A percentile compares a stretch with the other conserved stretches of the same genome.
These are phyloP conservation scores for Actinernus sp. DNA, from an alignment of 92 coral and sea anemone genomes.

Conservation along the genomic window DNA sequence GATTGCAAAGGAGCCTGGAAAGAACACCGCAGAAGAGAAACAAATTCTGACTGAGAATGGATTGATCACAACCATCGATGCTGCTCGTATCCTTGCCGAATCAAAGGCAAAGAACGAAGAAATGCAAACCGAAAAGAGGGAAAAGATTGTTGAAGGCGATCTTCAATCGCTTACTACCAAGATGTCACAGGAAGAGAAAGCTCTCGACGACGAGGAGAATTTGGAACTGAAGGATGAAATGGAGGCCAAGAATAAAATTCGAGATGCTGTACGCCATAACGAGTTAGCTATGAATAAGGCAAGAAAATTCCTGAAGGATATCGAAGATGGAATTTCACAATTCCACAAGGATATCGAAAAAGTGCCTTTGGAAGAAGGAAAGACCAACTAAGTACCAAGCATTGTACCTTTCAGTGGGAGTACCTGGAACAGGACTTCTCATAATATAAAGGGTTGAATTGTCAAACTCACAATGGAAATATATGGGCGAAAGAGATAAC, in stretches of 20 bases:
- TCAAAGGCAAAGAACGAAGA: constrained; percentile 23
- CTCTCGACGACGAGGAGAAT: constrained; percentile 36
- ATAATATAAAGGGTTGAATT: no score
- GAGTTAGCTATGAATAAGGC: constrained; percentile 58
- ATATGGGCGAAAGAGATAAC: no score
- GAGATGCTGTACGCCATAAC: constrained; percentile 63
- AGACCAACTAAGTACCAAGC: no score
- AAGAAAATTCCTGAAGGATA: constrained; percentile 33
- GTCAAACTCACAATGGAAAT: no score
- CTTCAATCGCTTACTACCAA: constrained; percentile 3
- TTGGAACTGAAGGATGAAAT: constrained; percentile 45
- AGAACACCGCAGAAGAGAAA: constrained; percentile 17
- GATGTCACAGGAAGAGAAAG: constrained; percentile 53
- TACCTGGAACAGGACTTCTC: no score
- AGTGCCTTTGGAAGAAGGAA: no score
- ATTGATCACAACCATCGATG: constrained; percentile 29
- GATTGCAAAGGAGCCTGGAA: constrained; percentile 39
- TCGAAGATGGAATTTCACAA: constrained; percentile 57
- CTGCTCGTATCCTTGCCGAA: constrained; percentile 46
- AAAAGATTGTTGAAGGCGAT: constrained; percentile 31
- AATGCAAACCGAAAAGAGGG: constrained; percentile 8
- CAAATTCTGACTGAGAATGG: constrained; percentile 35
- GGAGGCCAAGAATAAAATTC: constrained; percentile 59
- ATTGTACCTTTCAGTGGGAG: no score
- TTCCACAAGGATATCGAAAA: constrained; percentile 36